Conservation (phyloP, 2,113 vertebrate genomes). For the Uria aalge region DNA sequence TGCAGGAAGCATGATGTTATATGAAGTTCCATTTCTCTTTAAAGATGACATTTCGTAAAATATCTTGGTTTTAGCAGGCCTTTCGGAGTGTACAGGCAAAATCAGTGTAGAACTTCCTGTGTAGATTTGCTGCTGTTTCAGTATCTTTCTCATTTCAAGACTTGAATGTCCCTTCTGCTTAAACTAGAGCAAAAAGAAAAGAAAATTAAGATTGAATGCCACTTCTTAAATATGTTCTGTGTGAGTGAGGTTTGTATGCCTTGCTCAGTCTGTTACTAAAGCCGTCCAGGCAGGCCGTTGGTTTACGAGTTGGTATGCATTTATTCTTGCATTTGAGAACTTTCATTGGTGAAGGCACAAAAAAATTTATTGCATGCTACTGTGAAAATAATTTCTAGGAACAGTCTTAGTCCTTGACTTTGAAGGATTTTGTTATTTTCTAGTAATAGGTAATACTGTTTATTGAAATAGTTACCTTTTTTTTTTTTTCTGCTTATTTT, state of each 20-base stretch:
- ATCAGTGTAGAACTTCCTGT: not conserved
- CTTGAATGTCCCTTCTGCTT: not conserved
- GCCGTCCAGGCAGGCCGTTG: not conserved
- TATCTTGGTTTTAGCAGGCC: not conserved
- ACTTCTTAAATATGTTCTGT: not conserved
- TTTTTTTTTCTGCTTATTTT: conserved; percentile 29
- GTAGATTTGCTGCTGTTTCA: not conserved
- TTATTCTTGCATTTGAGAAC: not conserved
- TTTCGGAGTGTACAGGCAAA: not conserved
- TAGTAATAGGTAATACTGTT: not conserved
- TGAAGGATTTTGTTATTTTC: not conserved
- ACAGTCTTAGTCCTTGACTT: not conserved
- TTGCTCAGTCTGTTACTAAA: not conserved
- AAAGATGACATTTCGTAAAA: not conserved
- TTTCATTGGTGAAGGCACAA: not conserved
- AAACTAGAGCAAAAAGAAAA: not conserved
- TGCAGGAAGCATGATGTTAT: not conserved
- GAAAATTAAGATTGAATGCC: not conserved
- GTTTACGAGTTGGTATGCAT: not conserved
- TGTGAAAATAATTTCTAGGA: not conserved
- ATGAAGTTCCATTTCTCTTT: not conserved
- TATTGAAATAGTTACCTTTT: not conserved
- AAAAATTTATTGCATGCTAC: not conserved
- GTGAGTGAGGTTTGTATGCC: not conserved
- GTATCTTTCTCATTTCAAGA: not conserved